Evolutionary conservation across 2,888 invertebrate species (phyloP).

Genomic region (Leptura quadrifasciata): DNA sequence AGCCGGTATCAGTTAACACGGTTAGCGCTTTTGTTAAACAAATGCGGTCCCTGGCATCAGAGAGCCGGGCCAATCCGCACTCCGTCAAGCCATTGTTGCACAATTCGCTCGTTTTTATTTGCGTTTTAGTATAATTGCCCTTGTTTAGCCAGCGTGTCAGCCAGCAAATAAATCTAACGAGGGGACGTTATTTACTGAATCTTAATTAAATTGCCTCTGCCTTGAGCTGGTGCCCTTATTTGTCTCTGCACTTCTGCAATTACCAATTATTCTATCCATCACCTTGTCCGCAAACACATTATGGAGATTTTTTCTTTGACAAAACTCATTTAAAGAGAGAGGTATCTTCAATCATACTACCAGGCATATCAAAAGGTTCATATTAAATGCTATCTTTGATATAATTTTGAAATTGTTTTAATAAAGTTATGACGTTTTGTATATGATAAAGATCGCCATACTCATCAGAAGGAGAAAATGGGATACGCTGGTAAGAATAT

Average conservation of each 20-base stretch:
- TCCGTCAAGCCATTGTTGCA: conserved; percentile 47
- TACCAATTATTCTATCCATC: conserved; percentile 5
- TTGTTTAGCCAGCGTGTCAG: conserved; percentile 49
- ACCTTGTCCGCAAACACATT: neutral
- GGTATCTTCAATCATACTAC: too few species aligned
- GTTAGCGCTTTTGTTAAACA: conserved; percentile 57
- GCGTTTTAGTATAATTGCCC: conserved; percentile 50
- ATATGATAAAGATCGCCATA: too few species aligned
- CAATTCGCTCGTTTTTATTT: conserved; percentile 51
- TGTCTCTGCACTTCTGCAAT: conserved; percentile 23
- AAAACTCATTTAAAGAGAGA: too few species aligned
- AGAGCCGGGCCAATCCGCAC: conserved; percentile 39
- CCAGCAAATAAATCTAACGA: conserved; percentile 51
- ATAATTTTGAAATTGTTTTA: too few species aligned
- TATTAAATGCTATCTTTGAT: too few species aligned
- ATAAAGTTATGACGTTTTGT: too few species aligned
- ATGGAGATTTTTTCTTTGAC: too few species aligned
- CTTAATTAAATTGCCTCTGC: conserved; percentile 37
- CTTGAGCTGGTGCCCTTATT: conserved; percentile 33
- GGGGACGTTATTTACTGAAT: conserved; percentile 30
- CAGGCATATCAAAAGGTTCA: too few species aligned
- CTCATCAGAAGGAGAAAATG: too few species aligned
- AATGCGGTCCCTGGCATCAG: conserved; percentile 43
- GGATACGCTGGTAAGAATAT: too few species aligned
- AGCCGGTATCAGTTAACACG: conserved; percentile 55